A percentile compares a stretch with the other conserved stretches of the same genome.
Evolutionary conservation across 2,888 invertebrate genomes (phyloP).

Genomic region (Resseliella maxima): DNA sequence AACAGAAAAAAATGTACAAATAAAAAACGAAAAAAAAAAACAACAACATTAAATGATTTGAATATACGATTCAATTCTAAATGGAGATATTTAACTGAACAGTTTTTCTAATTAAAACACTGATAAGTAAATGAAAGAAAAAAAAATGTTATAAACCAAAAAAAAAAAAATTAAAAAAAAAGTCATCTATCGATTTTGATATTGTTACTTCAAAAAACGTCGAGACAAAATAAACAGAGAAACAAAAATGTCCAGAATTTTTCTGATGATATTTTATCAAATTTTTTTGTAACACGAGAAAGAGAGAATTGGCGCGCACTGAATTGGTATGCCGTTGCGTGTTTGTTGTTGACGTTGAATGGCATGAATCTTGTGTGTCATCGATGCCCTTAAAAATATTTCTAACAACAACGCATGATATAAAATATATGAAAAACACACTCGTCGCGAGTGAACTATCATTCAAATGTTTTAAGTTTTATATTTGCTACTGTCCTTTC

Average conservation of each 20-base stretch:
- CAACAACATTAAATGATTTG: not conserved
- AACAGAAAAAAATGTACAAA: too few relatives aligned
- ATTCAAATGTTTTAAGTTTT: conserved; percentile 28
- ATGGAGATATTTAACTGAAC: conserved; percentile 33
- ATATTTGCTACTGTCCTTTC: not conserved
- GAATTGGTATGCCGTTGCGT: not conserved
- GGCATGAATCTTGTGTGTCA: conserved; percentile 36
- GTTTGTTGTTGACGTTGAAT: not conserved
- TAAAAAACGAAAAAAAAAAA: not conserved
- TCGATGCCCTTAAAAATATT: conserved; percentile 38
- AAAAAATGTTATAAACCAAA: not conserved
- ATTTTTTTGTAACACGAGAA: not conserved
- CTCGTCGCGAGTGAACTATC: conserved; percentile 19
- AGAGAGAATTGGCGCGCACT: not conserved
- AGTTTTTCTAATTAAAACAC: conserved; percentile 38
- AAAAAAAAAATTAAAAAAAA: not conserved
- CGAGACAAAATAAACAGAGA: not conserved
- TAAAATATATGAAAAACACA: not conserved
- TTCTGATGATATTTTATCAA: conserved; percentile 15
- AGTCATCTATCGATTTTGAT: not conserved
- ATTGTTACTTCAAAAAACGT: not conserved
- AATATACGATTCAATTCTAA: not conserved
- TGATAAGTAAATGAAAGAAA: not conserved
- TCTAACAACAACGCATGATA: not conserved
- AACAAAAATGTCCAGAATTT: not conserved